Percentiles rank a stretch among this genome's conserved stretches.
Conservation (phyloP, 2,797 vertebrate genomes). For the Gallinago nigripennis region DNA sequence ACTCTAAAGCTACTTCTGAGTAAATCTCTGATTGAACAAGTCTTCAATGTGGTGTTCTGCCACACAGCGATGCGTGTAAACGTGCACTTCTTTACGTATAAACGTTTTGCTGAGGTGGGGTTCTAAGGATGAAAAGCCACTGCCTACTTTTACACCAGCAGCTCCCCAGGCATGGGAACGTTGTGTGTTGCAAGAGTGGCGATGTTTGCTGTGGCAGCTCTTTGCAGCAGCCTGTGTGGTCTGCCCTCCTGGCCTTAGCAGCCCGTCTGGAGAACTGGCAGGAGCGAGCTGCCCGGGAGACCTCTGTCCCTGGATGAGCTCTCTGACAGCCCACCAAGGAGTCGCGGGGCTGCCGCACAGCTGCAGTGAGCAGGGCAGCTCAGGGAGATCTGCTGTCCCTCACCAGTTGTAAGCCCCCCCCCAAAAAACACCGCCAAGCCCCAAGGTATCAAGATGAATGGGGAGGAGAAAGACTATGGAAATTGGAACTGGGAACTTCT, state of each 20-base stretch:
- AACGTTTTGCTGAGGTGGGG: background rate
- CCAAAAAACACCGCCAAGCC: background rate
- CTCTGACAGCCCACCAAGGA: background rate
- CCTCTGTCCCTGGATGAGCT: background rate
- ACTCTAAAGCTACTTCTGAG: background rate
- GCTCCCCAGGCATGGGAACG: background rate
- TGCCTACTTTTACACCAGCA: slow-evolving; percentile 1
- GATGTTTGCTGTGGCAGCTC: background rate
- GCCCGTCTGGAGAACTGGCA: slow-evolving; percentile 20
- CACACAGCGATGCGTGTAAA: background rate
- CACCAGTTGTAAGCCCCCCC: background rate
- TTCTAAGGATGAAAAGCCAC: background rate
- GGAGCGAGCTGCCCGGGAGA: background rate
- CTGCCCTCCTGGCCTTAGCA: slow-evolving; percentile 43
- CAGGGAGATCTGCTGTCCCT: background rate
- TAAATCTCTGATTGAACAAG: background rate
- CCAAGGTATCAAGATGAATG: background rate
- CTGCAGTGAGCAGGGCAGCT: background rate
- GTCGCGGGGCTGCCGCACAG: background rate
- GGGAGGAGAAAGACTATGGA: background rate
- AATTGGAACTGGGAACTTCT: background rate
- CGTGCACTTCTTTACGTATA: background rate
- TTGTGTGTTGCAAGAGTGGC: slow-evolving; percentile 36
- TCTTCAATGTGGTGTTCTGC: background rate
- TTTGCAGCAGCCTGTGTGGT: slow-evolving; percentile 59